Evolutionary conservation across 2,113 vertebrate genomes (phyloP).

Genomic region (Eulacestoma nigropectus): DNA sequence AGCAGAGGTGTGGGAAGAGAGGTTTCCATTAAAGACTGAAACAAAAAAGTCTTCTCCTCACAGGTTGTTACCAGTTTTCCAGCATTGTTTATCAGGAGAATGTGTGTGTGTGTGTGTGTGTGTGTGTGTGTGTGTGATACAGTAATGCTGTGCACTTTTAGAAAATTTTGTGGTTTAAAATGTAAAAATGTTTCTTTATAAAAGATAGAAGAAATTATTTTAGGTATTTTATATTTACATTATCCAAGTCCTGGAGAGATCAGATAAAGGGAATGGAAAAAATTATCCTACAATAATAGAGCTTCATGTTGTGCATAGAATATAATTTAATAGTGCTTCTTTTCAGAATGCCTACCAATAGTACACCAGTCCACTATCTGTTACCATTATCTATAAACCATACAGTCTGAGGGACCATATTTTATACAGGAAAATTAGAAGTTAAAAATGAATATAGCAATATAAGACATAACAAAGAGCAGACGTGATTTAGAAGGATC

Average conservation of each 20-base stretch:
- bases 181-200: background rate
- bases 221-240: background rate
- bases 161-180: background rate
- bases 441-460: background rate
- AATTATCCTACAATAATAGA: background rate
- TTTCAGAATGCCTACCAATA: background rate
- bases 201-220: background rate
- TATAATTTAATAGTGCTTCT: background rate
- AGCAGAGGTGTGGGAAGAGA: background rate
- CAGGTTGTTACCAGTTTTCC: background rate
- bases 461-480: background rate
- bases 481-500: background rate
- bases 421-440: background rate
- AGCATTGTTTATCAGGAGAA: background rate
- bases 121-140: background rate
- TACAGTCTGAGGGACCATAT: background rate
- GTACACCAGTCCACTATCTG: background rate
- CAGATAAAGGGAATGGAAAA: background rate
- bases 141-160: background rate
- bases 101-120: too few relatives aligned
- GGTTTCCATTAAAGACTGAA: background rate
- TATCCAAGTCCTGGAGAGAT: background rate
- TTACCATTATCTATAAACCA: background rate
- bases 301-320: background rate
- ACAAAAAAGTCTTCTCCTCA: background rate